phyloP scores from a whole-genome alignment of 2,797 vertebrate genomes.

The Bradypodion pumilum region DNA sequence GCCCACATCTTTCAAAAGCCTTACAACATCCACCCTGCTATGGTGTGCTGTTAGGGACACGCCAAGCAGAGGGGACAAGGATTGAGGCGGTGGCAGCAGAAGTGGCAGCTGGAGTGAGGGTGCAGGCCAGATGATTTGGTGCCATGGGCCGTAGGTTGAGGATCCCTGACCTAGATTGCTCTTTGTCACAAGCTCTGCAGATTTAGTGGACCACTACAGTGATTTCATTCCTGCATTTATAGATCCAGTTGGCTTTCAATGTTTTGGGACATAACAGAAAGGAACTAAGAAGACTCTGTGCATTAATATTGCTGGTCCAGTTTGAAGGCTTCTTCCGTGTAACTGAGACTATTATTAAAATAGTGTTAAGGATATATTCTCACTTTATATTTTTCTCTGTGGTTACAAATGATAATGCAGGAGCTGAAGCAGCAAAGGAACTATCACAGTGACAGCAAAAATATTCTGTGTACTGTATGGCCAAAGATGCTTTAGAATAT shows the following conservation, averaged over 20 bases:
- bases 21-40: no score
- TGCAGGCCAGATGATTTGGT: no score
- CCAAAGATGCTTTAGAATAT: background rate
- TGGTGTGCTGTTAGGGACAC: no score
- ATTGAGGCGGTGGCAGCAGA: no score
- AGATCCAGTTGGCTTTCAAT: background rate
- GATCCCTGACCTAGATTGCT: background rate
- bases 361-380: background rate
- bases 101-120: no score
- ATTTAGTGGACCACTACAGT: background rate
- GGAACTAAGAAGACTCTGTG: background rate
- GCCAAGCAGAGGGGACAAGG: no score
- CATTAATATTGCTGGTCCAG: background rate
- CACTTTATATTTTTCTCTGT: background rate
- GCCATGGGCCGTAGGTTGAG: no score
- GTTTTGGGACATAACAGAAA: background rate
- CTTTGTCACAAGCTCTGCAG: background rate
- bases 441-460: background rate
- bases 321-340: no score
- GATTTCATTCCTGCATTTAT: background rate
- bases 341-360: background rate
- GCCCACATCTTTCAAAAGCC: no score
- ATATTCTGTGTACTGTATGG: background rate
- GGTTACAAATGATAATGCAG: background rate
- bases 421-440: background rate